Conservation (phyloP, 2,113 vertebrate genomes). For the Antechinus stuartii region DNA sequence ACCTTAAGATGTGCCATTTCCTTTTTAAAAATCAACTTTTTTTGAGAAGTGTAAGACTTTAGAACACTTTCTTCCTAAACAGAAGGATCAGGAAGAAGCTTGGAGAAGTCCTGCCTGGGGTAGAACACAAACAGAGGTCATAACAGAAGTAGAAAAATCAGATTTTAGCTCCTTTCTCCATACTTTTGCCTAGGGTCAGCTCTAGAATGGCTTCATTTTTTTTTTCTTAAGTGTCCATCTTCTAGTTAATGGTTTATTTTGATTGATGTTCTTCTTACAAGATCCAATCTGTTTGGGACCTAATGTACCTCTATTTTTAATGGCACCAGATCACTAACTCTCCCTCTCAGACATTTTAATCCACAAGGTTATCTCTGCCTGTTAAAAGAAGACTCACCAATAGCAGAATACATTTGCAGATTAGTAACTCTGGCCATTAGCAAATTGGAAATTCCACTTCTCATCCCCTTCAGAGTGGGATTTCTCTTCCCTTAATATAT, state of each 20-base stretch:
- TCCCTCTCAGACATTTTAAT: slow-evolving; percentile 15
- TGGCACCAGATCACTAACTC: background rate
- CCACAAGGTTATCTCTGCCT: slow-evolving; percentile 14
- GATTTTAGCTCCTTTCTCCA: background rate
- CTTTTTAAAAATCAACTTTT: background rate
- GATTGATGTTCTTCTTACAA: background rate
- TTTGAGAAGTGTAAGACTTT: background rate
- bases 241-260: slow-evolving; percentile 9
- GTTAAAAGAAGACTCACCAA: background rate
- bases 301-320: background rate
- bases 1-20: background rate
- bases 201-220: background rate
- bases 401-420: background rate
- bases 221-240: slow-evolving; percentile 27
- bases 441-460: slow-evolving; percentile 55
- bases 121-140: background rate
- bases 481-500: slow-evolving; percentile 16
- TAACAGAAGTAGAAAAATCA: background rate
- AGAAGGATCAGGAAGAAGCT: background rate
- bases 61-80: background rate
- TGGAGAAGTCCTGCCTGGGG: background rate
- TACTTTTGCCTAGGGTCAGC: background rate
- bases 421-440: slow-evolving; percentile 60
- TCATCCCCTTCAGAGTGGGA: slow-evolving; percentile 32
- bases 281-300: rapidly evolving